Evolutionary conservation across 2,113 vertebrate genomes (phyloP).

Genomic region (Nothobranchius kuhntae): DNA sequence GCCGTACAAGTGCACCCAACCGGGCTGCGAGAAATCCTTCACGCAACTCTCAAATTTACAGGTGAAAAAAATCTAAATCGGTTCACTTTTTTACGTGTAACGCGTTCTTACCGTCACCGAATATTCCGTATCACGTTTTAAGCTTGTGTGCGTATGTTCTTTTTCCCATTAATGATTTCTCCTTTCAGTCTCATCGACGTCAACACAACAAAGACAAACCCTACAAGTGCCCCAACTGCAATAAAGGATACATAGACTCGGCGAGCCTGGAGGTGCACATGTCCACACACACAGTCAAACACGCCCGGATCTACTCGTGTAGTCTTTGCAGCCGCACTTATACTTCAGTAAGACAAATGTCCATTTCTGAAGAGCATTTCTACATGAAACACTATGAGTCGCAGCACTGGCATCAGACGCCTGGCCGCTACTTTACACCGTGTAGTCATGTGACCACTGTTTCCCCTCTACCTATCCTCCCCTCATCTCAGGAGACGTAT

Average conservation of each 20-base stretch:
- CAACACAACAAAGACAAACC: slow-evolving; percentile 99
- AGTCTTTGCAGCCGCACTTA: slow-evolving; percentile 97
- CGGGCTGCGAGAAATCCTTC: slow-evolving; percentile 97
- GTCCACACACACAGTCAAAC: slow-evolving; percentile 96
- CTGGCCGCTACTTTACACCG: slow-evolving; percentile 59
- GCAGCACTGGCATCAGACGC: slow-evolving; percentile 59
- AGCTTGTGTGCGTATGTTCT: neutral
- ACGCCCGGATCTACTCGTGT: slow-evolving; percentile 96
- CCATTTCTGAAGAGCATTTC: slow-evolving; percentile 63
- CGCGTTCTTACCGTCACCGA: neutral
- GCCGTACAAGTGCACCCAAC: slow-evolving; percentile 93
- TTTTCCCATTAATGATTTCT: slow-evolving; percentile 21
- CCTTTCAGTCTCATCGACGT: slow-evolving; percentile 91
- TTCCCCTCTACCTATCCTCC: slow-evolving; percentile 60
- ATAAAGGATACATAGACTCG: slow-evolving; percentile 93
- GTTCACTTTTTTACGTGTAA: slow-evolving; percentile 3
- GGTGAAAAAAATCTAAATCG: slow-evolving; percentile 71
- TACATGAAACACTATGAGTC: slow-evolving; percentile 56
- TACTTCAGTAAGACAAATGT: slow-evolving; percentile 89
- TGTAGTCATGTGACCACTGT: slow-evolving; percentile 66
- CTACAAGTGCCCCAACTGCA: slow-evolving; percentile 98
- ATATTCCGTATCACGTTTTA: slow-evolving; percentile 18
- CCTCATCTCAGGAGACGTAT: slow-evolving; percentile 90
- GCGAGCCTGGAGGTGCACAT: slow-evolving; percentile 94
- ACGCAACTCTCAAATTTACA: slow-evolving; percentile 98